These are phyloP conservation scores for Andrena hattorfiana DNA, from an alignment of 2,888 invertebrate genomes.

Conservation along the genomic window DNA sequence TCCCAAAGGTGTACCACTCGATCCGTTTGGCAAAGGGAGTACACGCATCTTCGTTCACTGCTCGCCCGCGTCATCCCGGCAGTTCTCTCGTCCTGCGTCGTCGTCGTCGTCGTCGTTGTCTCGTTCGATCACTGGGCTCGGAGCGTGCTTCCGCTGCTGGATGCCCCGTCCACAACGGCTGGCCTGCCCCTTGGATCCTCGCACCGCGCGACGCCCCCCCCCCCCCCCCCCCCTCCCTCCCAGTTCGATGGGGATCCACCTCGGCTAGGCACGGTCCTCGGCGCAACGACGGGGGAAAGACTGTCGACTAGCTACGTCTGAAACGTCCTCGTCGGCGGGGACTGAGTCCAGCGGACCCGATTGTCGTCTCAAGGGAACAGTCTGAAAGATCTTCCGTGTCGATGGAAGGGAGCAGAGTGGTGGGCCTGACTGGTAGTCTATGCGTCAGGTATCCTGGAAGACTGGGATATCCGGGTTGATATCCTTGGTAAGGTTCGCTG, in stretches of 20 bases:
- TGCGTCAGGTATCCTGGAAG: not conserved
- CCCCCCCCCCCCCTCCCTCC: not conserved
- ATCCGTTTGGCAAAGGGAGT: constrained; percentile 45
- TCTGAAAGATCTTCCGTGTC: constrained; percentile 12
- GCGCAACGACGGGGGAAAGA: constrained; percentile 8
- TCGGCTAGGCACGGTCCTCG: not conserved
- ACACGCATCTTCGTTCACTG: constrained; percentile 42
- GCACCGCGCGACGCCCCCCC: not conserved
- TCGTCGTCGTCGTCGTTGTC: not conserved
- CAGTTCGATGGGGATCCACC: not conserved
- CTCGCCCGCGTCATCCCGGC: constrained; percentile 18
- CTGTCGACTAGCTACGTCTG: too few relatives aligned
- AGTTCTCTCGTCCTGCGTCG: constrained; percentile 3
- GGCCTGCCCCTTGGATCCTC: not conserved
- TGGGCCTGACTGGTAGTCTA: not conserved
- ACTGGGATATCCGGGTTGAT: not conserved
- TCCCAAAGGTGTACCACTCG: constrained; percentile 50
- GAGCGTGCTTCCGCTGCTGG: not conserved
- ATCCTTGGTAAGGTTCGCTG: not conserved
- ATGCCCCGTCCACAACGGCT: not conserved
- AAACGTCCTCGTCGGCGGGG: too few relatives aligned
- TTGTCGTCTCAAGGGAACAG: not conserved
- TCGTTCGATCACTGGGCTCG: not conserved
- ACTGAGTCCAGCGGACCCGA: too few relatives aligned
- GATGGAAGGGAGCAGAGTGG: constrained; percentile 22